Evolutionary conservation across 1,140 invertebrate species (phyloP).

Genomic region (Orussus abietinus): DNA sequence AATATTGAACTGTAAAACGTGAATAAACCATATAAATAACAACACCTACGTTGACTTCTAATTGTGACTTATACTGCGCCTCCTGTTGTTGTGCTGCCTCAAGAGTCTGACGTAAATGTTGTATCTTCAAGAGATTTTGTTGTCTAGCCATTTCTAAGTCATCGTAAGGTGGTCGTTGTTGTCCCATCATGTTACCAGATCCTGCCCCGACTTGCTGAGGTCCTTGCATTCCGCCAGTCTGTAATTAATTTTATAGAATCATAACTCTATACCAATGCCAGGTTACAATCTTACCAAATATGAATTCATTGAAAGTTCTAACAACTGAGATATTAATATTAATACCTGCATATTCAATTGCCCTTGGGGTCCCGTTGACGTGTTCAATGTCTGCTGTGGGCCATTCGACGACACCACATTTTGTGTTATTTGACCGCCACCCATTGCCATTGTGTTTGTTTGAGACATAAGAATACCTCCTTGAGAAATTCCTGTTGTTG

Average conservation of each 20-base stretch:
- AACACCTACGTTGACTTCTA: slow-evolving; percentile 54
- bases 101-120: slow-evolving; percentile 66
- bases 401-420: slow-evolving; percentile 52
- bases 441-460: slow-evolving; percentile 61
- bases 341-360: slow-evolving; percentile 51
- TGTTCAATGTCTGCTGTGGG: slow-evolving; percentile 42
- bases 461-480: slow-evolving; percentile 59
- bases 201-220: slow-evolving; percentile 30
- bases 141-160: slow-evolving; percentile 62
- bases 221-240: slow-evolving; percentile 33
- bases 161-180: slow-evolving; percentile 52
- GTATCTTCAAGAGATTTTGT: slow-evolving; percentile 65
- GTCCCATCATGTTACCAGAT: slow-evolving; percentile 46
- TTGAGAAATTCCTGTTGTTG: slow-evolving; percentile 49
- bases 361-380: slow-evolving; percentile 45
- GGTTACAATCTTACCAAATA: background rate
- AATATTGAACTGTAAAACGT: slow-evolving; percentile 1
- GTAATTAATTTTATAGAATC: slow-evolving; percentile 3
- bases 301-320: background rate
- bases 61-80: slow-evolving; percentile 69
- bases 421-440: slow-evolving; percentile 61
- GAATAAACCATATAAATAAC: slow-evolving; percentile 6
- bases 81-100: slow-evolving; percentile 74
- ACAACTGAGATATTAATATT: too few relatives aligned
- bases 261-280: background rate